Conservation (phyloP, 2,113 vertebrate genomes). For the Parus major region DNA sequence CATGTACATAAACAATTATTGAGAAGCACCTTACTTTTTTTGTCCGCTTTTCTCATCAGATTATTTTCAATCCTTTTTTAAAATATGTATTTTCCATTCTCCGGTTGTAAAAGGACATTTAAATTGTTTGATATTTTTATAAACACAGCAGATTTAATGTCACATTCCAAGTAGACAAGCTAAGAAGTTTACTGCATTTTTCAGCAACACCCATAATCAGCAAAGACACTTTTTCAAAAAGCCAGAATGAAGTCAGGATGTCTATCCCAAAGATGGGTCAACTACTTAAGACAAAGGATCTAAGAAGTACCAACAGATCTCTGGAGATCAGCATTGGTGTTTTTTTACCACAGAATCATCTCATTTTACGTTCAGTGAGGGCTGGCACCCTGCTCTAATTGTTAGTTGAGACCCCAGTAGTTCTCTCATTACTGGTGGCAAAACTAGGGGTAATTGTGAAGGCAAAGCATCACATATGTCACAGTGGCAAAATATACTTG, state of each 20-base stretch:
- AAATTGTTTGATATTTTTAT: neutral
- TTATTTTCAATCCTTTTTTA: neutral
- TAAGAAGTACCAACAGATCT: neutral
- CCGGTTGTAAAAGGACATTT: neutral
- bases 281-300: neutral
- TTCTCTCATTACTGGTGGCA: neutral
- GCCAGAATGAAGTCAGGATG: neutral
- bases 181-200: neutral
- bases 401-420: neutral
- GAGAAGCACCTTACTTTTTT: neutral
- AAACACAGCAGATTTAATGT: neutral
- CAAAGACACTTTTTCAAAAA: neutral
- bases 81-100: neutral
- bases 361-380: neutral
- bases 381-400: neutral
- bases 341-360: neutral
- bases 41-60: neutral
- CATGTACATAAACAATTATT: neutral
- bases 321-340: neutral
- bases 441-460: neutral
- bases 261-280: neutral
- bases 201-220: neutral
- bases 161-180: neutral
- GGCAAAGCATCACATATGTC: neutral
- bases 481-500: neutral